Base-by-base conservation (phyloP, 2,797 vertebrate genomes). In the Cyprinodon diabolis region DNA sequence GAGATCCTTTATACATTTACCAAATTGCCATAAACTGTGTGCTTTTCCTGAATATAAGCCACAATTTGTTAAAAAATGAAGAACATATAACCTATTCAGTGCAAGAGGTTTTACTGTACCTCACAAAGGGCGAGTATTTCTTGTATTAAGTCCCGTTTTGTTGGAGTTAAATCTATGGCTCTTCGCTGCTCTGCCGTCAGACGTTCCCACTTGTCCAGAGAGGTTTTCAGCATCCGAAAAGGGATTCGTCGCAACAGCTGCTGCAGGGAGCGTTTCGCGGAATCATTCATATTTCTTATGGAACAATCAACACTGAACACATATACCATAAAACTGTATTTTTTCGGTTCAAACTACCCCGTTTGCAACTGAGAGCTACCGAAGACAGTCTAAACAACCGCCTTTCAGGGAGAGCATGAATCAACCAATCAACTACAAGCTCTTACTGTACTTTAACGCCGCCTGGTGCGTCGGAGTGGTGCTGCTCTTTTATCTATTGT, bases 161-260 rank as follows among this genome's bases (percentile, higher is more conserved):
- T 73, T 69, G 92, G 91, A 0, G 47, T 85, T 9, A 93, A 92
- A 66, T 96, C 95, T 10, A 99, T 0, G 0, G 87, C 80, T 12
- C 87, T 72, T 23, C 94, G 90, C 45, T 97, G 95, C 0, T 48
- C 72, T 65, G 80, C 80, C 0, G 95, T 93, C 21, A 99, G 82
- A 77, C 95, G 95, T 0, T 83, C 92, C 98, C 98, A 99, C 1
- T 90, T 87, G 10, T 91, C 87, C 56, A 99, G 80, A 17, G 94
- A 81, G 4, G 54, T n/a, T 75, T 82, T 78, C 0, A 97, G 89
- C 81, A 90, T 83, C 15, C 49, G 72, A 2, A 79, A 68, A 12
- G 96, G 95, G 21, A 96, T 95, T 90, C 92, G 96, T 4, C 94
- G 78, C 0, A 98, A 60, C 1, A 95, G 91, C 60, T 94, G 95